A percentile compares a stretch with the other conserved stretches of the same genome.
phyloP scores from a whole-genome alignment of 1,140 invertebrate genomes.

The Drosophila parvula region DNA sequence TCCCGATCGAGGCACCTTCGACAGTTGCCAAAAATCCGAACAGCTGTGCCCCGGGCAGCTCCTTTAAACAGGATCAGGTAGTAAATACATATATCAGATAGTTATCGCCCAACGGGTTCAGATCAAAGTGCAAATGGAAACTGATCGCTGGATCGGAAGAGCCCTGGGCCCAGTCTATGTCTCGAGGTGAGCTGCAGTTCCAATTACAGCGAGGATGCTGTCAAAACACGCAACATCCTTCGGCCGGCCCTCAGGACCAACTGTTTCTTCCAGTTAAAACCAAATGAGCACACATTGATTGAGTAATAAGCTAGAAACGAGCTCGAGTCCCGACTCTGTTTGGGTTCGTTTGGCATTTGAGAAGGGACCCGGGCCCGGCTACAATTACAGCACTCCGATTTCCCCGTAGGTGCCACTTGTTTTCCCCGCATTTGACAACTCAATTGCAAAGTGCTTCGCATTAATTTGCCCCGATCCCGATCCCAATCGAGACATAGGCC shows the following conservation, averaged over 20 bases:
- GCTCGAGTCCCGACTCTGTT: conserved; percentile 14
- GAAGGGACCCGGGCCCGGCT: background rate
- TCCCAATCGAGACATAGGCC: conserved; percentile 33
- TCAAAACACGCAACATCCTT: conserved; percentile 66
- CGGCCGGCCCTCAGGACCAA: conserved; percentile 6
- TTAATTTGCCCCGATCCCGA: conserved; percentile 45
- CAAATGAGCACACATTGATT: conserved; percentile 70
- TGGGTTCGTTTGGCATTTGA: conserved; percentile 9
- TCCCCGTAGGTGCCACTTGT: conserved; percentile 54
- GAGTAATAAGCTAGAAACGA: conserved; percentile 67
- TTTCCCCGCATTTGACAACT: conserved; percentile 63
- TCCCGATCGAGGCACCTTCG: conserved; percentile 3
- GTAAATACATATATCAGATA: conserved; percentile 39
- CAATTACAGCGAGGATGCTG: conserved; percentile 70
- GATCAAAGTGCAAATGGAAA: conserved; percentile 42
- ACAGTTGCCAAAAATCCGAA: conserved; percentile 53
- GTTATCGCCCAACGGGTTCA: conserved; percentile 14
- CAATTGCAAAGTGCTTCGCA: conserved; percentile 72
- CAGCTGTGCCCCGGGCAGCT: conserved; percentile 27
- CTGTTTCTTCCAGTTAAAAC: conserved; percentile 71
- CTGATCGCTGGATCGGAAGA: conserved; percentile 15
- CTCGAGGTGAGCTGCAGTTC: conserved; percentile 38
- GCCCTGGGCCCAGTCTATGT: background rate
- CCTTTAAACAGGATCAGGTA: conserved; percentile 44
- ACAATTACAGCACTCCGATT: conserved; percentile 31